phyloP scores from a whole-genome alignment of 2,888 invertebrate species.

The Lasioglossum lativentre region DNA sequence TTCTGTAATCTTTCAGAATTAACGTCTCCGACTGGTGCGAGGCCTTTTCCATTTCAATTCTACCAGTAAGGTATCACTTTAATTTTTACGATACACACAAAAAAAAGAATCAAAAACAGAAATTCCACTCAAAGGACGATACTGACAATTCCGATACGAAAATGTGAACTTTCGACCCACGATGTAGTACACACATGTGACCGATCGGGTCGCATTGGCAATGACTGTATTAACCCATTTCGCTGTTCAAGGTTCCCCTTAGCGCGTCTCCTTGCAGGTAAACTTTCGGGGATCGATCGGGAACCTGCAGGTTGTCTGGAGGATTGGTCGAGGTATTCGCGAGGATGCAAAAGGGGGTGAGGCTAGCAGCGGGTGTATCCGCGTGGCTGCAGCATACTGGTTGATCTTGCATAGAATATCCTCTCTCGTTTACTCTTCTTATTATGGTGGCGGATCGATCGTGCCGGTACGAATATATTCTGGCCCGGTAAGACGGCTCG shows the following conservation, averaged over 20 bases:
- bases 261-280: conserved; percentile 52
- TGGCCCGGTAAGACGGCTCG: conserved; percentile 65
- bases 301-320: conserved; percentile 42
- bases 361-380: conserved; percentile 48
- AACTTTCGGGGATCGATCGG: conserved; percentile 58
- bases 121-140: no score
- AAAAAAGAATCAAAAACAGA: no score
- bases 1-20: no score
- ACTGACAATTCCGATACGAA: no score
- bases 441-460: conserved; percentile 75
- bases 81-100: no score
- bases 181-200: no score
- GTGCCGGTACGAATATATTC: conserved; percentile 67
- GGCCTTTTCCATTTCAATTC: no score
- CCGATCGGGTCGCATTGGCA: not conserved
- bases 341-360: conserved; percentile 28
- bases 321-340: conserved; percentile 53
- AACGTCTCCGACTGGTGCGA: no score
- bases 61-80: no score
- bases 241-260: conserved; percentile 23
- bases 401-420: conserved; percentile 74
- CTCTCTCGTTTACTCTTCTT: conserved; percentile 76
- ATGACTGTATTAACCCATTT: conserved; percentile 42
- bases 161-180: no score
- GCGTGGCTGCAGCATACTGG: conserved; percentile 58